Evolutionary conservation across 2,888 invertebrate species (phyloP), one percentile per base, ranked within the genome.

Genomic region (Periphyllus acericola): DNA sequence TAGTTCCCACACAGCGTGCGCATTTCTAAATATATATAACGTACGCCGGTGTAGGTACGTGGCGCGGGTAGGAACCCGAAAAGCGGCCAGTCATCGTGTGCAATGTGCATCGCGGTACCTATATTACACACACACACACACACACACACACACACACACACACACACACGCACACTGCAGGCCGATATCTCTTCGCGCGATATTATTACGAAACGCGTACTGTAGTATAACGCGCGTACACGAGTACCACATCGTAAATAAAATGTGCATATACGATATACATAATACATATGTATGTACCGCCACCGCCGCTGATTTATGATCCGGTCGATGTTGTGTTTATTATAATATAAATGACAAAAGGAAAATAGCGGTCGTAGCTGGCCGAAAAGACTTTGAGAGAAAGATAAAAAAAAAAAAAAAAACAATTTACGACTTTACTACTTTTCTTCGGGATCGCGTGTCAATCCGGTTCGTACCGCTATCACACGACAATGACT

Each of bases 11-110:
- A n/a, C 25, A 68, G n/a, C 29, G 9, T 21, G 66, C n/a, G n/a
- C n/a, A 66, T 1, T 46, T 14, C 14, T 55, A 55, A 55, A 55
- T 32, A 34, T 19, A 29, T 76, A 29, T 32, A 52, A 29, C 29
- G 29, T 52, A n/a, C 52, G 21, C 29, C 11, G 0, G 29, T 32
- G 71, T 71, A 71, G 19, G 40, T 34, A 60, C 55, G 79, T 36
- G 79, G 55, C 14, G 21, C 11, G 29, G 46, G 52, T 1, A 4
- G 40, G 46, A 11, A 52, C 52, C 71, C 52, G 52, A 82, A 82
- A 82, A 82, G 21, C 52, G 52, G 25, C 25, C n/a, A 82, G 82
- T 82, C 82, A 82, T 82, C 82, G 72, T 72, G 82, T 82, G 82
- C 82, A 72, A 82, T 72, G 82, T 72, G 82, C 52, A 71, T 46